phyloP scores from a whole-genome alignment of 2,888 invertebrate species.

The Craniophora ligustri region DNA sequence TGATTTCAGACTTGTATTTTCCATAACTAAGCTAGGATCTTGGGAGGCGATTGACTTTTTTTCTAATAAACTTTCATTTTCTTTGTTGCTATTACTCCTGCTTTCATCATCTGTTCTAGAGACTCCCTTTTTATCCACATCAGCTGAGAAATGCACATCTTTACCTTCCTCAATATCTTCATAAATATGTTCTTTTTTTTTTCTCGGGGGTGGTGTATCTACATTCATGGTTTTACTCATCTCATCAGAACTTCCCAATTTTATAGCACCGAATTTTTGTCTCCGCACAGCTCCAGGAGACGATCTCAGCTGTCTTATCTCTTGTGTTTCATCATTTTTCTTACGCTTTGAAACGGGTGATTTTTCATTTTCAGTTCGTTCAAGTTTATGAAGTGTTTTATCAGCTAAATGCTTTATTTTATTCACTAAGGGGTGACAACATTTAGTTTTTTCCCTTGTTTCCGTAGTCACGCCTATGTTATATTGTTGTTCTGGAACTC shows the following conservation, averaged over 20 bases:
- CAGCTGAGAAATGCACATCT: slow-evolving; percentile 83
- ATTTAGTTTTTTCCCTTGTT: slow-evolving; percentile 85
- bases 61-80: slow-evolving; percentile 82
- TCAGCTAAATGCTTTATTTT: slow-evolving; percentile 90
- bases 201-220: slow-evolving; percentile 82
- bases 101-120: slow-evolving; percentile 64
- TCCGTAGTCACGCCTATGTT: slow-evolving; percentile 77
- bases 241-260: slow-evolving; percentile 84
- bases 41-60: slow-evolving; percentile 82
- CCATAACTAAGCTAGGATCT: slow-evolving; percentile 83
- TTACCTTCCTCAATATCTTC: slow-evolving; percentile 89
- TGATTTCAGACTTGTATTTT: slow-evolving; percentile 74
- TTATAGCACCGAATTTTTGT: slow-evolving; percentile 85
- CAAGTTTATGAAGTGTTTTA: slow-evolving; percentile 87
- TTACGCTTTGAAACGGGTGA: slow-evolving; percentile 78
- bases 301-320: slow-evolving; percentile 89
- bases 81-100: slow-evolving; percentile 73
- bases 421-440: slow-evolving; percentile 90
- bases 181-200: slow-evolving; percentile 89
- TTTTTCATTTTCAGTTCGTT: slow-evolving; percentile 80
- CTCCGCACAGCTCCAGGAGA: slow-evolving; percentile 90
- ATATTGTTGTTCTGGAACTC: slow-evolving; percentile 78
- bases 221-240: slow-evolving; percentile 83
- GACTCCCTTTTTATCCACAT: slow-evolving; percentile 69
- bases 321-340: slow-evolving; percentile 88